These are phyloP conservation scores for Achatina immaculata DNA, from an alignment of 1,140 invertebrate species.

Conservation along the genomic window DNA sequence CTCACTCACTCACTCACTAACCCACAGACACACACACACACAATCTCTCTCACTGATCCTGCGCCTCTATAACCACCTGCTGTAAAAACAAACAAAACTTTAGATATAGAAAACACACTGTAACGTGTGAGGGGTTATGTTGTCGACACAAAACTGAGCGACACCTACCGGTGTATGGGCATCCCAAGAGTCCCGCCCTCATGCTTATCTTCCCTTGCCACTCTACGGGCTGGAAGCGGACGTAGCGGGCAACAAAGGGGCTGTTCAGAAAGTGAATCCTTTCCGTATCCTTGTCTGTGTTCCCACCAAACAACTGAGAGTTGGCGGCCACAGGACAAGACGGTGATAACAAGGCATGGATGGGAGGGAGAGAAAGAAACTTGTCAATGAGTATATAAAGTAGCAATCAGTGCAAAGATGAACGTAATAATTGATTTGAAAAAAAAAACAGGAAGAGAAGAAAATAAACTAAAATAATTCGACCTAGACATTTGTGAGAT, in stretches of 20 bases:
- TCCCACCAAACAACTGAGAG: slow-evolving; percentile 76
- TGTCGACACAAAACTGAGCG: too few species aligned
- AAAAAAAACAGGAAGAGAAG: background rate
- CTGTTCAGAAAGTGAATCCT: slow-evolving; percentile 75
- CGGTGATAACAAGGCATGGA: background rate
- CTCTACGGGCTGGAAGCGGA: slow-evolving; percentile 74
- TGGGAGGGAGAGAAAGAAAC: background rate
- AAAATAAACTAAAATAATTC: too few species aligned
- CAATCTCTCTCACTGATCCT: too few species aligned
- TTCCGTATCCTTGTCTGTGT: slow-evolving; percentile 74
- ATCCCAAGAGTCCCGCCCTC: slow-evolving; percentile 74
- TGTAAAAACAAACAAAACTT: too few species aligned
- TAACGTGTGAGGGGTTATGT: too few species aligned
- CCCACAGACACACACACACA: too few species aligned
- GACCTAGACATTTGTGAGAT: too few species aligned
- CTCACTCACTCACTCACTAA: too few species aligned
- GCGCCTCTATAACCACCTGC: too few species aligned
- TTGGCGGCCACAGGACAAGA: background rate
- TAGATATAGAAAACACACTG: too few species aligned
- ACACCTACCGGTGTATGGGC: slow-evolving; percentile 72
- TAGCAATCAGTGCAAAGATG: background rate
- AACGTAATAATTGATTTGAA: background rate
- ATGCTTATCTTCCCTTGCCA: slow-evolving; percentile 74
- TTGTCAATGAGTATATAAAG: background rate
- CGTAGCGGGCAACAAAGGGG: slow-evolving; percentile 74